Percentiles rank a stretch among this genome's conserved stretches.
phyloP scores from a whole-genome alignment of 1,140 invertebrate species.

The Trinorchestia longiramus region DNA sequence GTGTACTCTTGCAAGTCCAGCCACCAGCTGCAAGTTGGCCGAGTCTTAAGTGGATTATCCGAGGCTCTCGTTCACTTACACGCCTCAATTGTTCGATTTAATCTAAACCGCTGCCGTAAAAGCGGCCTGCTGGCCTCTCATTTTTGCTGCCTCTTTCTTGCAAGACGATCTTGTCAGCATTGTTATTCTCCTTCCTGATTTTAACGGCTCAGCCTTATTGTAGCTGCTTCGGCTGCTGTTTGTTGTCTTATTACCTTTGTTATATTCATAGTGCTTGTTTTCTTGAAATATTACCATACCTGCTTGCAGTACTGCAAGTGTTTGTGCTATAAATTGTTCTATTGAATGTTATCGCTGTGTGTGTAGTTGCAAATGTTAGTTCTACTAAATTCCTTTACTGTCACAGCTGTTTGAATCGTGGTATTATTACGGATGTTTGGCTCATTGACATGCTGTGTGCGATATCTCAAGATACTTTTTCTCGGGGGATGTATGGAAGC shows the following conservation, averaged over 20 bases:
- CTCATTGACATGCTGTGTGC: too few species aligned
- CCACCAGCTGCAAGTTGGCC: not conserved
- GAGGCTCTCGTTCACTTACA: not conserved
- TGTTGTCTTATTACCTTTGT: not conserved
- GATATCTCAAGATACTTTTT: too few species aligned
- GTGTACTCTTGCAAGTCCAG: not conserved
- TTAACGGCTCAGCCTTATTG: not conserved
- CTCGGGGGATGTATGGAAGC: too few species aligned
- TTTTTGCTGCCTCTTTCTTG: not conserved
- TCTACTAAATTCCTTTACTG: too few species aligned
- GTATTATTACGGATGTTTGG: too few species aligned
- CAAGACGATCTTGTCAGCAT: not conserved
- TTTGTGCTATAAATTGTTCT: not conserved
- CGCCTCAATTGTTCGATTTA: not conserved
- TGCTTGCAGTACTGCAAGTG: not conserved
- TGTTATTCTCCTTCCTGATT: not conserved
- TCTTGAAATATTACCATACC: not conserved
- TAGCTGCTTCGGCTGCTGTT: not conserved
- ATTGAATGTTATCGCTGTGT: too few species aligned
- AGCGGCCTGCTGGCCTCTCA: not conserved
- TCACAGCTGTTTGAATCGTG: too few species aligned
- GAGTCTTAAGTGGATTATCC: constrained; percentile 7
- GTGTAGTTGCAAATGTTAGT: too few species aligned
- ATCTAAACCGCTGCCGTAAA: not conserved
- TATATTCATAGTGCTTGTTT: not conserved